Evolutionary conservation across 2,888 invertebrate species (phyloP).

Genomic region (Drosophila greeni): DNA sequence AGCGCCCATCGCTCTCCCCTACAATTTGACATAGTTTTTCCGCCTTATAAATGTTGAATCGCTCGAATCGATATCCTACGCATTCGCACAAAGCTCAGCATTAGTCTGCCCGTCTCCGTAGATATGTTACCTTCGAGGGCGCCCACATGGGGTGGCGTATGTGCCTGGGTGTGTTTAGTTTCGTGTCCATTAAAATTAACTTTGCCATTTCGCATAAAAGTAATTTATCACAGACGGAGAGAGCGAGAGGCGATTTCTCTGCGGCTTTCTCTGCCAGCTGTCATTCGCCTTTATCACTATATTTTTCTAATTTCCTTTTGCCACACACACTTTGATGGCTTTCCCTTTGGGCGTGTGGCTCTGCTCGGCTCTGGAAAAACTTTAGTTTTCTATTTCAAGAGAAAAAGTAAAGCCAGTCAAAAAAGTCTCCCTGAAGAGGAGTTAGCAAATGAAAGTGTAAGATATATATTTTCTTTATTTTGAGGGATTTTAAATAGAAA

Average conservation of each 20-base stretch:
- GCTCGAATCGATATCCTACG: constrained; percentile 60
- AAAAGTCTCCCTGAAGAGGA: constrained; percentile 4
- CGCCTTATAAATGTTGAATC: constrained; percentile 69
- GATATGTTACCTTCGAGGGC: constrained; percentile 21
- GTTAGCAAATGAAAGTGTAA: background rate
- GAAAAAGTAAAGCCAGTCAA: background rate
- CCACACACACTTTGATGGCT: constrained; percentile 41
- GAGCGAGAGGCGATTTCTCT: constrained; percentile 52
- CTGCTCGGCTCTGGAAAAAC: constrained; percentile 11
- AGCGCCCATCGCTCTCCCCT: constrained; percentile 11
- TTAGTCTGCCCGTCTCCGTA: constrained; percentile 34
- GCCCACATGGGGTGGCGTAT: constrained; percentile 15
- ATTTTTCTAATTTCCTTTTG: constrained; percentile 68
- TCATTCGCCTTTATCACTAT: constrained; percentile 47
- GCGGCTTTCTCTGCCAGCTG: constrained; percentile 32
- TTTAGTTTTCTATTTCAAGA: constrained; percentile 15
- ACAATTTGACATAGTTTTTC: constrained; percentile 59
- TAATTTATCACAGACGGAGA: constrained; percentile 65
- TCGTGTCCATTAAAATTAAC: constrained; percentile 73
- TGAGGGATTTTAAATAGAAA: background rate
- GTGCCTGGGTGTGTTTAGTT: constrained; percentile 65
- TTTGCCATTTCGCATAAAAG: constrained; percentile 72
- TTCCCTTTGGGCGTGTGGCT: constrained; percentile 19
- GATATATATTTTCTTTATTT: background rate
- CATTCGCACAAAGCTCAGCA: constrained; percentile 40